Conservation (phyloP, 2,888 invertebrate species). For the Agrilus biguttatus region DNA sequence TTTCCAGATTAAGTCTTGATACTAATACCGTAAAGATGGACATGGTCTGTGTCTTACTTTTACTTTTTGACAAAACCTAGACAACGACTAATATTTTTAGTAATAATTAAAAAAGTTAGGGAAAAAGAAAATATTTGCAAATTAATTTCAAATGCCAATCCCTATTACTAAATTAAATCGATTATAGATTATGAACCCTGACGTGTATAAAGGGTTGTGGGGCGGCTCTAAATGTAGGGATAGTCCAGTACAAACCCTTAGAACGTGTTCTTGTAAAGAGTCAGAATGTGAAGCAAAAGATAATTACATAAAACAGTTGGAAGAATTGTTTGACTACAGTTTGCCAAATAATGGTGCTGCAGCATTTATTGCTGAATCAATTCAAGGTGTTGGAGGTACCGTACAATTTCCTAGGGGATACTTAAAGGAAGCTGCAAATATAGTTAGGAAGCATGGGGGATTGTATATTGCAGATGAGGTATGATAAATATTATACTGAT, state of each 20-base stretch:
- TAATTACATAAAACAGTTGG: constrained; percentile 70
- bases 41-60: too few species aligned
- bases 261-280: constrained; percentile 48
- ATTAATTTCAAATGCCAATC: not conserved
- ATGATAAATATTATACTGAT: constrained; percentile 9
- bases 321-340: constrained; percentile 63
- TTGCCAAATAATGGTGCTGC: constrained; percentile 68
- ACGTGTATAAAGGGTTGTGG: constrained; percentile 83
- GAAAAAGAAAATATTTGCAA: not conserved
- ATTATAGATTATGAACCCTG: constrained; percentile 72
- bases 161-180: not conserved
- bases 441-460: constrained; percentile 71
- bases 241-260: constrained; percentile 59
- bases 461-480: constrained; percentile 87
- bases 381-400: constrained; percentile 90
- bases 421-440: constrained; percentile 62
- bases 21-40: too few species aligned
- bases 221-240: constrained; percentile 81
- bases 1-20: too few species aligned
- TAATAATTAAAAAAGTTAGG: not conserved
- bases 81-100: not conserved
- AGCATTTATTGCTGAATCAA: constrained; percentile 86
- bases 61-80: too few species aligned
- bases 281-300: constrained; percentile 57
- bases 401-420: constrained; percentile 87